Evolutionary conservation across 1,140 invertebrate genomes (phyloP).

Genomic region (Bombus turneri): DNA sequence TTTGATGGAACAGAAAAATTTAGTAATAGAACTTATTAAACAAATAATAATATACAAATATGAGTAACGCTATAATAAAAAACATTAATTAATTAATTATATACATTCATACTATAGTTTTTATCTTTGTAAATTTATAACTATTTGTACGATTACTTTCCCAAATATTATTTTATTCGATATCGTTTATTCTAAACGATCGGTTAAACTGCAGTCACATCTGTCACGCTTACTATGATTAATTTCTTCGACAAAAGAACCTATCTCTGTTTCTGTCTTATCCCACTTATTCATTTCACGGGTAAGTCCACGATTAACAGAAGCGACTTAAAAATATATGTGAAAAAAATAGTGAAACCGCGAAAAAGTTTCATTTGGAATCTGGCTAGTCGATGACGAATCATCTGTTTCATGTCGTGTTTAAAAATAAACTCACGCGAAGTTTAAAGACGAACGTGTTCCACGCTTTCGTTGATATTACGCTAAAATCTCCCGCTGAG

Average conservation of each 20-base stretch:
- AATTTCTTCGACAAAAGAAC: neutral
- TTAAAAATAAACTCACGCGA: slow-evolving; percentile 53
- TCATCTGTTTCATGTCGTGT: slow-evolving; percentile 41
- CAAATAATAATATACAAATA: neutral
- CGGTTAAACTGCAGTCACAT: neutral
- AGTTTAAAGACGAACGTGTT: slow-evolving; percentile 10
- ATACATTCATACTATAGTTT: neutral
- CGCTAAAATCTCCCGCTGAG: slow-evolving; percentile 24
- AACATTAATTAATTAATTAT: neutral
- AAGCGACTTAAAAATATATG: slow-evolving; percentile 3
- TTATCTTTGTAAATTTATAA: neutral
- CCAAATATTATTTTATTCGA: neutral
- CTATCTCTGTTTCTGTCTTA: neutral
- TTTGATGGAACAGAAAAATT: neutral
- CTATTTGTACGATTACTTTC: neutral
- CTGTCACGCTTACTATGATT: neutral
- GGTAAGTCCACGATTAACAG: neutral
- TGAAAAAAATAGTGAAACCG: neutral
- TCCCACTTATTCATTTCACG: neutral
- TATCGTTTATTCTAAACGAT: no score
- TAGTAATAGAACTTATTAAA: neutral
- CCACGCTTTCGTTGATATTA: slow-evolving; percentile 31
- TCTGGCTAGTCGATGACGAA: slow-evolving; percentile 28
- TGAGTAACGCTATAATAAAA: neutral
- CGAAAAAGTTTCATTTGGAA: slow-evolving; percentile 19